phyloP scores from a whole-genome alignment of 2,113 vertebrate species.

The Phrynocephalus versicolor region DNA sequence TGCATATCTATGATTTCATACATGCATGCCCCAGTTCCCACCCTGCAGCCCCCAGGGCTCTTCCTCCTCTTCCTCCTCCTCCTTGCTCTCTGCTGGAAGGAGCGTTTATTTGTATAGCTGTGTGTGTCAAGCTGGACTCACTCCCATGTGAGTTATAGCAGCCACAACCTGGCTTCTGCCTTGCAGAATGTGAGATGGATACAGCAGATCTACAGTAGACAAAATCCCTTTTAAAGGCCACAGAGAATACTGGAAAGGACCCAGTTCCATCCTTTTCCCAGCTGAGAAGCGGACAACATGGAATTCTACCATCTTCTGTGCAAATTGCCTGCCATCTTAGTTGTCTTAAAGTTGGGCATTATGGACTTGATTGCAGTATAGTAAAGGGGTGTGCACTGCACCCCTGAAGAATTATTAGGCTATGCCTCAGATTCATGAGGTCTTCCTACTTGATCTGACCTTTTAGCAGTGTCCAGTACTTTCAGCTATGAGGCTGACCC shows the following conservation, averaged over 20 bases:
- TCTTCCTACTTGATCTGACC: background rate
- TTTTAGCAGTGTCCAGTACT: background rate
- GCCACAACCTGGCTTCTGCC: slow-evolving; percentile 64
- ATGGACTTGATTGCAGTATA: too few relatives aligned
- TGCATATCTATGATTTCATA: background rate
- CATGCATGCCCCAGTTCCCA: background rate
- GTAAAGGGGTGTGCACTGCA: too few relatives aligned
- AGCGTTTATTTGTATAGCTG: slow-evolving; percentile 60
- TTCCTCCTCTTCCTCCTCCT: slow-evolving; percentile 32
- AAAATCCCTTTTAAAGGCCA: slow-evolving; percentile 50
- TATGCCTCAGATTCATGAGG: background rate
- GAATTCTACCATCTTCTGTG: slow-evolving; percentile 18
- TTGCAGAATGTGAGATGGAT: slow-evolving; percentile 53
- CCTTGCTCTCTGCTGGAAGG: slow-evolving; percentile 49
- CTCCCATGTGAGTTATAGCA: slow-evolving; percentile 55
- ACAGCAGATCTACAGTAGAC: slow-evolving; percentile 43
- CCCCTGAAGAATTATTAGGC: too few relatives aligned
- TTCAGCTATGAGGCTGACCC: too few relatives aligned
- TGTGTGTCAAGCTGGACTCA: slow-evolving; percentile 48
- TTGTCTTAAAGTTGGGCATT: background rate
- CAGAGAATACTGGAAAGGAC: slow-evolving; percentile 35
- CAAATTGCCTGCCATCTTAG: background rate
- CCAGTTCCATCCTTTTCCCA: background rate
- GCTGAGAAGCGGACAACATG: background rate
- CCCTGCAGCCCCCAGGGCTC: slow-evolving; percentile 28